These are phyloP conservation scores for Gymnorhina tibicen DNA, from an alignment of 2,113 vertebrate genomes.

Conservation along the genomic window DNA sequence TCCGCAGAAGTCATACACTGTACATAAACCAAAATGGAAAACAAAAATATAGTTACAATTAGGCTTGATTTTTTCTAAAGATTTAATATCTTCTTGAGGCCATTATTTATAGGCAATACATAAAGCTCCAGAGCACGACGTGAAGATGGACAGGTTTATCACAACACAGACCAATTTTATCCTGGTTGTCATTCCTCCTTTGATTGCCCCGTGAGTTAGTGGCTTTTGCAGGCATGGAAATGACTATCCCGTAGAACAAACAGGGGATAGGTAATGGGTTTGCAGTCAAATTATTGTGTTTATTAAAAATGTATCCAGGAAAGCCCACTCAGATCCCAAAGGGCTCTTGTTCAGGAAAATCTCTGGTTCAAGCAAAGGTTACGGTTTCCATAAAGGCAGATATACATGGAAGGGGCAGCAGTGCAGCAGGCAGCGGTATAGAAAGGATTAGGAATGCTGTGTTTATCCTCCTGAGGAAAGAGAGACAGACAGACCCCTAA, in stretches of 20 bases:
- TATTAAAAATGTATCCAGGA: constrained; percentile 55
- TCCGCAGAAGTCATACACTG: constrained; percentile 47
- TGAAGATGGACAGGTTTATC: background rate
- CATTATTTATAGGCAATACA: constrained; percentile 51
- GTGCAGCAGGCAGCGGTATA: background rate
- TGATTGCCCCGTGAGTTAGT: constrained; percentile 47
- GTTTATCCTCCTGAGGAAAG: background rate
- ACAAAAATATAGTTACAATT: constrained; percentile 67
- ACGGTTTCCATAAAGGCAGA: constrained; percentile 26
- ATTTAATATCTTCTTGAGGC: constrained; percentile 11
- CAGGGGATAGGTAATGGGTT: background rate
- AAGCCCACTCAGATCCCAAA: constrained; percentile 18
- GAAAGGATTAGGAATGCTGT: background rate
- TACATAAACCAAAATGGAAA: constrained; percentile 65
- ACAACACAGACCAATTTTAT: background rate
- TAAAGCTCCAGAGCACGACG: background rate
- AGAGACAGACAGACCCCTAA: background rate
- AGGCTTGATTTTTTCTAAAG: constrained; percentile 41
- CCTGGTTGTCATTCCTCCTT: constrained; percentile 8
- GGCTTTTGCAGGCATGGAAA: constrained; percentile 5
- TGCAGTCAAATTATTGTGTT: constrained; percentile 44
- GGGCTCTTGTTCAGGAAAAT: constrained; percentile 38
- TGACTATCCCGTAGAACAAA: constrained; percentile 9
- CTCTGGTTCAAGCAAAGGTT: constrained; percentile 44
- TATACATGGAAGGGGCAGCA: background rate